Percentiles rank a stretch among this genome's conserved stretches.
These are phyloP conservation scores for Lampris incognitus DNA, from an alignment of 2,113 vertebrate species.

Conservation along the genomic window DNA sequence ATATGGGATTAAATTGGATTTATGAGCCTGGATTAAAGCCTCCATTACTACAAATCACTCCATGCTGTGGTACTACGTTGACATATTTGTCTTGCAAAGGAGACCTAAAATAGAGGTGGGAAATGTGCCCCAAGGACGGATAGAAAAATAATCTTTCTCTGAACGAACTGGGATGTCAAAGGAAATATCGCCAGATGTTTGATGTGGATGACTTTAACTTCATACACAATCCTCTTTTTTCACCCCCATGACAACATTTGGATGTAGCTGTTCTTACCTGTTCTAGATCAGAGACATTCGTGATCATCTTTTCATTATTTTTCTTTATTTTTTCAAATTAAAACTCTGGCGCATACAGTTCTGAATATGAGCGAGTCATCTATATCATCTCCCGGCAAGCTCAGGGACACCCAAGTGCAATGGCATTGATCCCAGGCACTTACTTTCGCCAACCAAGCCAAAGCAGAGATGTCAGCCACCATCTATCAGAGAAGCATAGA, in stretches of 20 bases:
- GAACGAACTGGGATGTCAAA: no score
- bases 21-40: neutral
- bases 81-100: no score
- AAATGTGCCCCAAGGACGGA: no score
- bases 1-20: neutral
- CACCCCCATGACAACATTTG: neutral
- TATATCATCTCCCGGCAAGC: conserved; percentile 28
- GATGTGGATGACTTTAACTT: no score
- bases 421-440: conserved; percentile 53
- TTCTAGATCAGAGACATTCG: no score
- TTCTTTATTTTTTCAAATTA: conserved; percentile 6
- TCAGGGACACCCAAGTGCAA: conserved; percentile 45
- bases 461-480: conserved; percentile 12
- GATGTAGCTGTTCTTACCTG: no score
- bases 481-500: conserved; percentile 35
- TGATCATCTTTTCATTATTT: neutral
- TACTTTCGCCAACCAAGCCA: conserved; percentile 7
- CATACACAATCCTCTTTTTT: neutral
- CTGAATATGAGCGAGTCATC: conserved; percentile 48
- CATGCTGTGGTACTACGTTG: neutral
- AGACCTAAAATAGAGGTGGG: no score
- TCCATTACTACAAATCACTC: neutral
- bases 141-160: no score
- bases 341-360: conserved; percentile 17
- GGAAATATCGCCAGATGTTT: no score